phyloP scores from a whole-genome alignment of 1,140 invertebrate species.

The Drosophila varians region DNA sequence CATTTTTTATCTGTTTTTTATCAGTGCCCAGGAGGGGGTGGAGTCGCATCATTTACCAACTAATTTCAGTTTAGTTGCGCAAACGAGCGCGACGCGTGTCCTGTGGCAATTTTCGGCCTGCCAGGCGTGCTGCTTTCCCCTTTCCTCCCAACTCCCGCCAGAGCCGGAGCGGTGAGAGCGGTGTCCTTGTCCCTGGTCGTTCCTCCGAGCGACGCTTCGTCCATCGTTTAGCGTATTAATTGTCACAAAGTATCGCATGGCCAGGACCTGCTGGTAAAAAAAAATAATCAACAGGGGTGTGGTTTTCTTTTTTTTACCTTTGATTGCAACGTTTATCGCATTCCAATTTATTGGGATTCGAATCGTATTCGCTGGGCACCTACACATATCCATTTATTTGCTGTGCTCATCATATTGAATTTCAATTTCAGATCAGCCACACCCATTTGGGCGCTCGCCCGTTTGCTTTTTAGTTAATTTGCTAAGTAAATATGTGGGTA shows the following conservation, averaged over 20 bases:
- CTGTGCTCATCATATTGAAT: slow-evolving; percentile 70
- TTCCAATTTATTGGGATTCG: slow-evolving; percentile 76
- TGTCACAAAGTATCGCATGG: slow-evolving; percentile 76
- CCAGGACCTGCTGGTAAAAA: slow-evolving; percentile 41
- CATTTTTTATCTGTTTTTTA: slow-evolving; percentile 64
- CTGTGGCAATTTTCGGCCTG: slow-evolving; percentile 70
- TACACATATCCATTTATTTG: slow-evolving; percentile 47
- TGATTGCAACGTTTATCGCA: slow-evolving; percentile 77
- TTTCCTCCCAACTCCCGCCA: slow-evolving; percentile 1
- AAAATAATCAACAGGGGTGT: slow-evolving; percentile 20
- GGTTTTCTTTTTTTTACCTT: slow-evolving; percentile 44
- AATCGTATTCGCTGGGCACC: slow-evolving; percentile 34
- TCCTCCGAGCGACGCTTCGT: slow-evolving; percentile 11
- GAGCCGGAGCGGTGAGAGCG: slow-evolving; percentile 69
- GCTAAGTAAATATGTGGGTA: slow-evolving; percentile 71
- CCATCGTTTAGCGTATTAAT: slow-evolving; percentile 79
- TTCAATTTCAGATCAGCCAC: slow-evolving; percentile 75
- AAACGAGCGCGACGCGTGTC: slow-evolving; percentile 77
- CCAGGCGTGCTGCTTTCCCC: slow-evolving; percentile 40
- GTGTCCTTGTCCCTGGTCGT: slow-evolving; percentile 26
- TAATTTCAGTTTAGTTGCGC: slow-evolving; percentile 80
- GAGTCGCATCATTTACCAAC: slow-evolving; percentile 65
- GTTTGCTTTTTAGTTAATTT: slow-evolving; percentile 78
- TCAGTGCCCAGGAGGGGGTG: slow-evolving; percentile 36
- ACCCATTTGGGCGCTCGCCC: not conserved